phyloP scores from a whole-genome alignment of 2,888 invertebrate species.

The Thymelicus acteon region DNA sequence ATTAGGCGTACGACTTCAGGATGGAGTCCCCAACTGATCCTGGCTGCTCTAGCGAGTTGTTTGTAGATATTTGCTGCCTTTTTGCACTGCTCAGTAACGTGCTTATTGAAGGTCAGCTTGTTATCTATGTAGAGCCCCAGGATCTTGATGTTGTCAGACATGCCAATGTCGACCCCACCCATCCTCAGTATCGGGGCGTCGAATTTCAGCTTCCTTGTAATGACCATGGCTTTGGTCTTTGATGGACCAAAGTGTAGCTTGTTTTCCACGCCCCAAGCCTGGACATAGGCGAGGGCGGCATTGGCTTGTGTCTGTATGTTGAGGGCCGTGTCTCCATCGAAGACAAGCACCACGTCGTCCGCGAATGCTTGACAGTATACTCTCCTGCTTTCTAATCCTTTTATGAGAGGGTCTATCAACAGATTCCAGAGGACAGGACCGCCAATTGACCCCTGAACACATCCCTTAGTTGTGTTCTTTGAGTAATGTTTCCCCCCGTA shows the following conservation, averaged over 20 bases:
- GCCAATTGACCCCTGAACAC: neutral
- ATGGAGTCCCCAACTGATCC: neutral
- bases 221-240: neutral
- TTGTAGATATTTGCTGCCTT: neutral
- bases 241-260: slow-evolving; percentile 7
- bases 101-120: slow-evolving; percentile 9
- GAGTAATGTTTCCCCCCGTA: too few species aligned
- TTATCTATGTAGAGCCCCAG: slow-evolving; percentile 8
- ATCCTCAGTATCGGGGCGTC: neutral
- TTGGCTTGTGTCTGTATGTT: neutral
- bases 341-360: neutral
- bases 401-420: slow-evolving; percentile 2
- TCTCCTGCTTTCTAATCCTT: neutral
- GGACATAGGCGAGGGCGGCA: neutral
- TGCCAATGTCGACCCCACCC: neutral
- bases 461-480: too few species aligned
- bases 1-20: neutral
- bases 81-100: neutral
- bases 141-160: slow-evolving; percentile 6
- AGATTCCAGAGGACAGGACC: slow-evolving; percentile 15
- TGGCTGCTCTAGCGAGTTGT: neutral
- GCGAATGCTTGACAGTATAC: neutral
- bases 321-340: neutral
- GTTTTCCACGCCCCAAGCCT: slow-evolving; percentile 1
- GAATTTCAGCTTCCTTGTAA: slow-evolving; percentile 6